Evolutionary conservation across 2,888 invertebrate species (phyloP).

Genomic region (Nomada fucata): DNA sequence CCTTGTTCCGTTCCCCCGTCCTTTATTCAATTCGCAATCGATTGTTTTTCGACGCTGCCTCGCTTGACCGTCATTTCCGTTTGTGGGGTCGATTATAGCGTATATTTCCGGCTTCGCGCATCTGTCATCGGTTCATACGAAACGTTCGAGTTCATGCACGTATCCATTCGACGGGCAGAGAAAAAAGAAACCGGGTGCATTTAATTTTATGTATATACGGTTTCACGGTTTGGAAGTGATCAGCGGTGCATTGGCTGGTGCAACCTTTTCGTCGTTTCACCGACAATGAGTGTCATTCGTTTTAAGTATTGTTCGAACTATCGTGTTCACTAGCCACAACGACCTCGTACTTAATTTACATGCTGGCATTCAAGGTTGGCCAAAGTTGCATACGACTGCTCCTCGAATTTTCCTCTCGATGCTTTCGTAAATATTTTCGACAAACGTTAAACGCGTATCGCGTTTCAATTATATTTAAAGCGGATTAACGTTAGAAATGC

Average conservation of each 20-base stretch:
- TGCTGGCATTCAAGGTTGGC: slow-evolving; percentile 51
- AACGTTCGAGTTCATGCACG: neutral
- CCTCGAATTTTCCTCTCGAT: neutral
- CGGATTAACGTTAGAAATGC: neutral
- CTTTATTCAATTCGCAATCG: slow-evolving; percentile 74
- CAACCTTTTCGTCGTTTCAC: slow-evolving; percentile 33
- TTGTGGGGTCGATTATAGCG: slow-evolving; percentile 70
- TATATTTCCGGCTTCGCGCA: slow-evolving; percentile 72
- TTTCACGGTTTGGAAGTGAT: slow-evolving; percentile 23
- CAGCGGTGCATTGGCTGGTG: slow-evolving; percentile 7
- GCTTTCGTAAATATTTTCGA: neutral
- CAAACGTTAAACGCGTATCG: neutral
- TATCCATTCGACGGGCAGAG: neutral
- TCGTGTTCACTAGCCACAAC: slow-evolving; percentile 62
- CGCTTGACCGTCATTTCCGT: slow-evolving; percentile 77
- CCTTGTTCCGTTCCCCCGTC: slow-evolving; percentile 69
- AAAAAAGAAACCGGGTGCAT: neutral
- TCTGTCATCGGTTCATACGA: slow-evolving; percentile 56
- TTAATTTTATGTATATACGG: neutral
- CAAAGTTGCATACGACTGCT: neutral
- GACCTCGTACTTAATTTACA: slow-evolving; percentile 65
- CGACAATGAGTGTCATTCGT: slow-evolving; percentile 8
- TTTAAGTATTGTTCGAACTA: slow-evolving; percentile 35
- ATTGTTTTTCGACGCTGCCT: slow-evolving; percentile 75
- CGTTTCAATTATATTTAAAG: neutral